These are phyloP conservation scores for Tiliqua scincoides DNA, from an alignment of 2,113 vertebrate species.

Conservation along the genomic window DNA sequence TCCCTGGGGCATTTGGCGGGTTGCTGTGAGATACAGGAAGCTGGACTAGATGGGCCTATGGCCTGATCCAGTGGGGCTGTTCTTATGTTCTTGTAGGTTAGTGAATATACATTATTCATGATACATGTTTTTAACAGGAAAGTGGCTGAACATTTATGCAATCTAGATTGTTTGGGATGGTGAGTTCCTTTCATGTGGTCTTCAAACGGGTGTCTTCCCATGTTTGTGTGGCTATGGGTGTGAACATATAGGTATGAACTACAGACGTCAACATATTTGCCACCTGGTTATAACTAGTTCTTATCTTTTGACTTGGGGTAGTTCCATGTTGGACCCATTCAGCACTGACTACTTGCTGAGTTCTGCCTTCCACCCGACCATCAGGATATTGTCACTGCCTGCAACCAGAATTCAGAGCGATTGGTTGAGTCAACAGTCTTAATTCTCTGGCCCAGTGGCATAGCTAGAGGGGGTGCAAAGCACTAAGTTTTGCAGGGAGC, in stretches of 20 bases:
- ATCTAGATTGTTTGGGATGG: constrained; percentile 57
- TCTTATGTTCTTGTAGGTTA: no score
- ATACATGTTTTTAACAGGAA: constrained; percentile 46
- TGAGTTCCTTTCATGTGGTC: constrained; percentile 61
- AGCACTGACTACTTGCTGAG: constrained; percentile 28
- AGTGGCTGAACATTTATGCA: constrained; percentile 47
- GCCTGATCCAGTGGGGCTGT: no score
- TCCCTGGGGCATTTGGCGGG: no score
- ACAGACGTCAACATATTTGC: background rate
- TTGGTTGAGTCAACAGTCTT: constrained; percentile 12
- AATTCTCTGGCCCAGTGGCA: background rate
- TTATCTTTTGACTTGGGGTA: constrained; percentile 28
- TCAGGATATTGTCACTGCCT: constrained; percentile 15
- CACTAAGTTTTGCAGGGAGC: no score
- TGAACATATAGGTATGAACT: background rate
- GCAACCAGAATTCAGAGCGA: constrained; percentile 11
- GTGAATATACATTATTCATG: background rate
- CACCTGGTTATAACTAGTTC: constrained; percentile 57
- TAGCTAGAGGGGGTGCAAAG: no score
- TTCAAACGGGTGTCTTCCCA: constrained; percentile 53
- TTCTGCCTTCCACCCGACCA: constrained; percentile 21
- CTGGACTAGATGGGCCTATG: no score
- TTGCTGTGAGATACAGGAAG: no score
- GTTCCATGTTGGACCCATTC: constrained; percentile 18
- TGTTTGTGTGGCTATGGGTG: constrained; percentile 58